phyloP scores from a whole-genome alignment of 2,888 invertebrate genomes.

The Hemaris fuciformis region DNA sequence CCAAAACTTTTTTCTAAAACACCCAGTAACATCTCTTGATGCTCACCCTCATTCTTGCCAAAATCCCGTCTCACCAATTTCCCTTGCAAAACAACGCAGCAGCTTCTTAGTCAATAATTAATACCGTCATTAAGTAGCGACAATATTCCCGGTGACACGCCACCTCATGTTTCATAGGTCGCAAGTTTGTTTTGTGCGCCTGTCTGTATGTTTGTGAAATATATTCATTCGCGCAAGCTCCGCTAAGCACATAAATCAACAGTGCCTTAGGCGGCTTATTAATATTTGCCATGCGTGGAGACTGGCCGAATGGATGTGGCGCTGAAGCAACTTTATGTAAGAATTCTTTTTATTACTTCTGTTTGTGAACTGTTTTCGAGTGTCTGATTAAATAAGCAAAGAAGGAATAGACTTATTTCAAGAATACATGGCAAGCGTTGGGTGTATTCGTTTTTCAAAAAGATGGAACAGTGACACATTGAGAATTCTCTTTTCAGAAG shows the following conservation, averaged over 20 bases:
- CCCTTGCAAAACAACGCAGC: conserved; percentile 4
- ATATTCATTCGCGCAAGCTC: conserved; percentile 62
- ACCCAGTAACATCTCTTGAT: neutral
- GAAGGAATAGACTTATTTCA: no score
- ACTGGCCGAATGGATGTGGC: conserved; percentile 39
- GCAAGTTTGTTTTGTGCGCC: conserved; percentile 46
- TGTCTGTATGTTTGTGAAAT: conserved; percentile 62
- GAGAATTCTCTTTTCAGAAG: no score
- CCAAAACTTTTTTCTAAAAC: no score
- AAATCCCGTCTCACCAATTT: no score
- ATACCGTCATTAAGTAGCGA: conserved; percentile 53
- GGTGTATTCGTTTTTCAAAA: no score
- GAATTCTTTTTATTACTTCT: no score
- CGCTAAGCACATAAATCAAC: conserved; percentile 73
- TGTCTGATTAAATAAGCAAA: no score
- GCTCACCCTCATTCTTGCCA: neutral
- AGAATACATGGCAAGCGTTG: no score
- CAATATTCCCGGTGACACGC: conserved; percentile 50
- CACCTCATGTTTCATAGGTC: conserved; percentile 46
- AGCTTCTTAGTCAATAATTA: conserved; percentile 39
- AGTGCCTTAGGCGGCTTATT: conserved; percentile 72
- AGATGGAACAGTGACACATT: no score
- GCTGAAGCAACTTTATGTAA: neutral
- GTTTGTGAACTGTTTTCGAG: no score
- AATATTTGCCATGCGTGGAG: conserved; percentile 58